Evolutionary conservation across 2,113 vertebrate species (phyloP), one percentile per base, ranked within the genome.

Genomic region (Noturus placidus): DNA sequence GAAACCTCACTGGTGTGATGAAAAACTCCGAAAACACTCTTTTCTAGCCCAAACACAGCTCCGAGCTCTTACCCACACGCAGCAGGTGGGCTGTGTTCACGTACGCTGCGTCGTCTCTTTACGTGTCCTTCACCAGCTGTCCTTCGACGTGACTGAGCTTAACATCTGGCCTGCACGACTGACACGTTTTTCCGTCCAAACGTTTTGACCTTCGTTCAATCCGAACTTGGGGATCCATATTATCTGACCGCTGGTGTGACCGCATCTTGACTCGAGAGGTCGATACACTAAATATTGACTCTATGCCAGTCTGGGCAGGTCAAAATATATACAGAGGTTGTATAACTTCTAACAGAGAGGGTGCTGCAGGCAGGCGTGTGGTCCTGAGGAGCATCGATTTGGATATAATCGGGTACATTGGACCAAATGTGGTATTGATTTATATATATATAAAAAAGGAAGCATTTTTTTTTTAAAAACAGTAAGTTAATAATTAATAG

Each of bases 281-380:
- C 69, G 56, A 86, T 85, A 88, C 88, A 76, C 87, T 89, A 86
- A 70, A 79, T 91, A 77, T 89, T 89, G 90, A 89, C 30, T 88
- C 81, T 91, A 93, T 90, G 91, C 86, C 78, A 87, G 92, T 91
- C 91, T 88, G 57, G 91, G 78, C 85, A 63, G 92, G 91, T 90
- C 93, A 92, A 92, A 94, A 78, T 78, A 93, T 91, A 93, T 80
- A 85, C 61, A 3, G n/a, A 20, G 30, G 59, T 76, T 59, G 52
- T 67, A 69, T 1, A 33, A 56, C 35, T 17, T 25, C n/a, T 27
- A 19, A 70, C 46, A 70, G 46, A 52, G 50, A 50, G 61, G 52
- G 6, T 9, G n/a, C 33, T 38, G 1, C 25, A 50, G 30, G 11
- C 14, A 33, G 15, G 4, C 9, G 19, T 22, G 22, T 14, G 20